phyloP scores from a whole-genome alignment of 2,797 vertebrate genomes.

The Limosa lapponica region DNA sequence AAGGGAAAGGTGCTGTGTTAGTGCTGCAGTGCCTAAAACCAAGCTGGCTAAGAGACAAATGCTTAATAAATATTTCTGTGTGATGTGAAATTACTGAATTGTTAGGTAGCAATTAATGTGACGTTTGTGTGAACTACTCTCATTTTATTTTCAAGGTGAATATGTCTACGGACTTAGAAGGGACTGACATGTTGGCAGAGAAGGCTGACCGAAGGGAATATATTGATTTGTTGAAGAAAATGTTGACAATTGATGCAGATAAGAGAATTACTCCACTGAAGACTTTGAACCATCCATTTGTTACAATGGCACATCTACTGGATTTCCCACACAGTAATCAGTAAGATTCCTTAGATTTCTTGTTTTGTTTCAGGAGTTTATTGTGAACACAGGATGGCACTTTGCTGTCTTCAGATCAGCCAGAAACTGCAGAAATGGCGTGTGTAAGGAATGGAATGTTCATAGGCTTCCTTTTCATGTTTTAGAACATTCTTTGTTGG shows the following conservation, averaged over 20 bases:
- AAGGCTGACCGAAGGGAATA: slow-evolving; percentile 97
- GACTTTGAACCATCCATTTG: slow-evolving; percentile 95
- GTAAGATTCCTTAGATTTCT: slow-evolving; percentile 75
- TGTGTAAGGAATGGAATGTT: neutral
- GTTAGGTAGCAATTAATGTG: neutral
- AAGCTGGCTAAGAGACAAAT: neutral
- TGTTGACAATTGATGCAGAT: slow-evolving; percentile 97
- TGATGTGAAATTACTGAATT: neutral
- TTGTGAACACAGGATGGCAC: neutral
- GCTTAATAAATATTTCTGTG: neutral
- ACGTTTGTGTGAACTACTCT: neutral
- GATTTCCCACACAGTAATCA: slow-evolving; percentile 98
- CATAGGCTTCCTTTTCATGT: neutral
- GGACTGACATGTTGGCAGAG: slow-evolving; percentile 96
- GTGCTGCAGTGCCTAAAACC: neutral
- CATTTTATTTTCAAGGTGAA: slow-evolving; percentile 85
- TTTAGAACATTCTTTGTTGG: neutral
- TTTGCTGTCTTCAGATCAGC: too few relatives aligned
- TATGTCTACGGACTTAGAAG: slow-evolving; percentile 95
- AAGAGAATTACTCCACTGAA: slow-evolving; percentile 97
- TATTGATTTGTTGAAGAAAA: slow-evolving; percentile 98
- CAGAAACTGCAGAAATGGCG: too few relatives aligned
- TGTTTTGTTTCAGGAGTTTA: neutral
- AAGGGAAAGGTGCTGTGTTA: neutral
- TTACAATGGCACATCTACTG: slow-evolving; percentile 96